These are phyloP conservation scores for Colaptes auratus DNA, from an alignment of 2,113 vertebrate genomes.

Conservation along the genomic window DNA sequence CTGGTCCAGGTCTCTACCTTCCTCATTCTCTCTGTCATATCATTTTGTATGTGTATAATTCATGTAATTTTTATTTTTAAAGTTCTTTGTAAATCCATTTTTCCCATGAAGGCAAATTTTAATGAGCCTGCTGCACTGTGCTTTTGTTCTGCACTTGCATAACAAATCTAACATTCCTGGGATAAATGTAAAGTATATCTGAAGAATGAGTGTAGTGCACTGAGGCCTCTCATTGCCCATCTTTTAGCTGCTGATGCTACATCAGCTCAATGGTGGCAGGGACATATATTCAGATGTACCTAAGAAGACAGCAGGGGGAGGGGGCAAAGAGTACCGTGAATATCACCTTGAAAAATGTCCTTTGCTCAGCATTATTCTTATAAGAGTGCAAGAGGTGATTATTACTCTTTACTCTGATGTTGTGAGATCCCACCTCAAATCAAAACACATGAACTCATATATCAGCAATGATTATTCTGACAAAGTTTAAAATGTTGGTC, in stretches of 20 bases:
- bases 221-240: neutral
- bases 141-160: neutral
- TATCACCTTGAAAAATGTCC: neutral
- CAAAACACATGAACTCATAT: neutral
- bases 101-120: neutral
- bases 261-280: neutral
- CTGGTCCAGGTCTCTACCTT: neutral
- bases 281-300: neutral
- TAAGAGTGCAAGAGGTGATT: neutral
- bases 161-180: slow-evolving; percentile 4
- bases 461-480: neutral
- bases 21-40: neutral
- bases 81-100: neutral
- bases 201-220: neutral
- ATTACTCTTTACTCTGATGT: too few relatives aligned
- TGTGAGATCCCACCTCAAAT: too few relatives aligned
- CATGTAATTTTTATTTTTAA: neutral
- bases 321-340: neutral
- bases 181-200: neutral
- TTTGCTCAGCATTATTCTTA: neutral
- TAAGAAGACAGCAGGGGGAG: neutral
- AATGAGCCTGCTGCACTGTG: neutral
- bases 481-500: neutral
- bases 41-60: neutral
- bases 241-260: neutral